phyloP scores from a whole-genome alignment of 2,113 vertebrate genomes.

The Tychaedon coryphoeus region DNA sequence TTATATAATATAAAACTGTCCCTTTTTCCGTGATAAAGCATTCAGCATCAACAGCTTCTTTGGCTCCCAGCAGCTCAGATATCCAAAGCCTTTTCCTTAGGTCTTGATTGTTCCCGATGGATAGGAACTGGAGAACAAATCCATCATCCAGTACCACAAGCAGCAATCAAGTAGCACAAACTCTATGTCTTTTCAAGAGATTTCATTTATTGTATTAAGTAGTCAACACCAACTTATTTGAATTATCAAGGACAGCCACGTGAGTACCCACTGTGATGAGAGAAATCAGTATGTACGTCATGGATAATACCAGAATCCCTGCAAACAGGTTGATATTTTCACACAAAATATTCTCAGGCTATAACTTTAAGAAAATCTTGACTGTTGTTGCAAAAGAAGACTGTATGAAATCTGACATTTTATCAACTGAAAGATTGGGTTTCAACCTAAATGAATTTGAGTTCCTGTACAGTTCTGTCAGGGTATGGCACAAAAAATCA shows the following conservation, averaged over 20 bases:
- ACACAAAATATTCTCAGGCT: neutral
- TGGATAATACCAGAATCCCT: neutral
- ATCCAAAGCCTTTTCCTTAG: neutral
- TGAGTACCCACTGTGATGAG: neutral
- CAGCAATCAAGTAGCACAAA: neutral
- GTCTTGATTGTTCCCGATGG: fast-evolving
- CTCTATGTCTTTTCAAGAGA: fast-evolving
- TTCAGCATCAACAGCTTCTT: neutral
- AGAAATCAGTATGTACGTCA: neutral
- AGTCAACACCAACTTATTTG: neutral
- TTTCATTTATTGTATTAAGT: neutral
- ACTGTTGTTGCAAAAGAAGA: neutral
- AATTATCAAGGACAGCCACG: neutral
- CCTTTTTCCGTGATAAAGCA: neutral
- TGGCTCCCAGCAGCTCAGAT: neutral
- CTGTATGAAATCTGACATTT: neutral
- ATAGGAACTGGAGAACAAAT: neutral
- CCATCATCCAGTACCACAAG: neutral
- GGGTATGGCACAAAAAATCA: neutral
- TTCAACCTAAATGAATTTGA: neutral
- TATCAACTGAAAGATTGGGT: neutral
- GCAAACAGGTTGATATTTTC: neutral
- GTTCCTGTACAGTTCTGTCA: neutral
- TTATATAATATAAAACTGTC: neutral
- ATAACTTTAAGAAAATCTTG: neutral